phyloP scores from a whole-genome alignment of 2,797 vertebrate species.

The Oophaga sylvatica region DNA sequence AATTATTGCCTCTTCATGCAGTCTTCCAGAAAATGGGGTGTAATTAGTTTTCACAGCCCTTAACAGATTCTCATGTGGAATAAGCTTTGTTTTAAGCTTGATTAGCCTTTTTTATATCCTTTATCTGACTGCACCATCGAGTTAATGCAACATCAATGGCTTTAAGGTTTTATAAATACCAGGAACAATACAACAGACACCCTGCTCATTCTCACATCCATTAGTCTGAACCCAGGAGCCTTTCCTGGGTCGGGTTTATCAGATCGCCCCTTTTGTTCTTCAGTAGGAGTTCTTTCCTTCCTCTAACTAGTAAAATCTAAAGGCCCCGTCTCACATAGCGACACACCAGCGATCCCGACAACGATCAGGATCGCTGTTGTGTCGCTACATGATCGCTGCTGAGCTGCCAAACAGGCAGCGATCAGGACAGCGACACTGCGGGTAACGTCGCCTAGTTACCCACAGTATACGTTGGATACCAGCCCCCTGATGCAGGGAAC shows the following conservation, averaged over 20 bases:
- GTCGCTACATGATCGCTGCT: too few relatives aligned
- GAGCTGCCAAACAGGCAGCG: too few relatives aligned
- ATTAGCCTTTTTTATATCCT: neutral
- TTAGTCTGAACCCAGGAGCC: neutral
- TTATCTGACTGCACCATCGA: constrained; percentile 6
- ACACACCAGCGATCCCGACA: too few relatives aligned
- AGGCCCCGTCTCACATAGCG: too few relatives aligned
- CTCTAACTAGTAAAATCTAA: too few relatives aligned
- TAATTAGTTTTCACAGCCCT: neutral
- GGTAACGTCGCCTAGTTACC: too few relatives aligned
- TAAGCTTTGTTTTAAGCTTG: neutral
- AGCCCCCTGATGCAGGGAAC: too few relatives aligned
- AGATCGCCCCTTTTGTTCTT: constrained; percentile 33
- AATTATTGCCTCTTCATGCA: neutral
- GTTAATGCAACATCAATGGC: constrained; percentile 4
- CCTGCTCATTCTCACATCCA: constrained; percentile 8
- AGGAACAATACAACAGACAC: neutral
- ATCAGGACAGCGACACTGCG: too few relatives aligned
- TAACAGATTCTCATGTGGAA: neutral
- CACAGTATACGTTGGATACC: too few relatives aligned
- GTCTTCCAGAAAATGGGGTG: neutral
- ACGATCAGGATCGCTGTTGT: too few relatives aligned
- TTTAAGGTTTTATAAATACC: neutral
- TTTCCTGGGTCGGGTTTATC: neutral
- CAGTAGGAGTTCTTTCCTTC: constrained; percentile 1